phyloP scores from a whole-genome alignment of 2,888 invertebrate genomes.

The Ophion slaviceki region DNA sequence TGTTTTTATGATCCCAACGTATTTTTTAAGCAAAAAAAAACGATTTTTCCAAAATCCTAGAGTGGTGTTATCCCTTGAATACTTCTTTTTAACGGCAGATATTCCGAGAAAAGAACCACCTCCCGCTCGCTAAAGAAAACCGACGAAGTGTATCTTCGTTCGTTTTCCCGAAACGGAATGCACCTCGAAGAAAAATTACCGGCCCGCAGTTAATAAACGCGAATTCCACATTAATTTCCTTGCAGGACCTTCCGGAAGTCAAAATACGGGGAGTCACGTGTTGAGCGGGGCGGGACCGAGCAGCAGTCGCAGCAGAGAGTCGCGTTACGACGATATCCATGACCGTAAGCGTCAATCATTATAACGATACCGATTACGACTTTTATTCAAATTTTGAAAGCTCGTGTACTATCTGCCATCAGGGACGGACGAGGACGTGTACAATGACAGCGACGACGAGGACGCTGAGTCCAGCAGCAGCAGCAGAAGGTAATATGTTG shows the following conservation, averaged over 20 bases:
- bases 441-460: conserved; percentile 82
- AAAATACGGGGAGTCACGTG: conserved; percentile 64
- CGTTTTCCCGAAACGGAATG: too few relatives aligned
- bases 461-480: conserved; percentile 70
- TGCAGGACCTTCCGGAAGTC: conserved; percentile 78
- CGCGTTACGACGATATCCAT: conserved; percentile 70
- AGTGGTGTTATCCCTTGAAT: too few relatives aligned
- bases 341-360: conserved; percentile 73
- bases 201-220: too few relatives aligned
- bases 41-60: too few relatives aligned
- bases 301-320: conserved; percentile 68
- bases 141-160: too few relatives aligned
- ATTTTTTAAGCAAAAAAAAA: too few relatives aligned
- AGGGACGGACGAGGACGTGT: conserved; percentile 80
- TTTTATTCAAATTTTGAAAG: not conserved
- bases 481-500: conserved; percentile 42
- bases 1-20: too few relatives aligned
- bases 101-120: too few relatives aligned
- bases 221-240: not conserved
- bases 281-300: conserved; percentile 76
- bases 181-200: too few relatives aligned
- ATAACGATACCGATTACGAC: not conserved
- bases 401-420: not conserved
- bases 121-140: too few relatives aligned
- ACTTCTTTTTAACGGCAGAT: too few relatives aligned